These are phyloP conservation scores for Alligator mississippiensis DNA, from an alignment of 2,113 vertebrate genomes.

Conservation along the genomic window DNA sequence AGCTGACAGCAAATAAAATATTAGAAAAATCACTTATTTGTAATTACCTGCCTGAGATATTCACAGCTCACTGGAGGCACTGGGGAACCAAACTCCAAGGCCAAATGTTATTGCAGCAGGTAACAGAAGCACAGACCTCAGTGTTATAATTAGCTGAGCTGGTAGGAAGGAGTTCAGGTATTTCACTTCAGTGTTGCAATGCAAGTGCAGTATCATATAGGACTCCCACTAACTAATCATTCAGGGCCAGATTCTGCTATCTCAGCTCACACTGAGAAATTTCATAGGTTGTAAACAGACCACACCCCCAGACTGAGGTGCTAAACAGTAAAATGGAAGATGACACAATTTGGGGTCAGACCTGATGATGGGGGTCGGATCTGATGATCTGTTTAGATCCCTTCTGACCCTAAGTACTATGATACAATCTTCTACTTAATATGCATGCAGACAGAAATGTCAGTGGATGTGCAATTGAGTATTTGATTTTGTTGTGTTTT, in stretches of 20 bases:
- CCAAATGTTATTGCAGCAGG: not conserved
- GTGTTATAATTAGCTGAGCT: not conserved
- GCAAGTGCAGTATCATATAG: not conserved
- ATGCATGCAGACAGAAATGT: not conserved
- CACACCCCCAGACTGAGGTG: not conserved
- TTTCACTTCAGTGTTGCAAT: not conserved
- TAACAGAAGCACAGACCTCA: not conserved
- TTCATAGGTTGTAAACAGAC: not conserved
- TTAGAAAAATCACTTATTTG: not conserved
- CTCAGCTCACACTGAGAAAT: not conserved
- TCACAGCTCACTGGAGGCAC: not conserved
- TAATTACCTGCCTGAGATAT: not conserved
- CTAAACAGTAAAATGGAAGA: not conserved
- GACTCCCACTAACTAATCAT: not conserved
- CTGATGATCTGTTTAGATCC: too few relatives aligned
- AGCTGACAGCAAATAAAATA: not conserved
- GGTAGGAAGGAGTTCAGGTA: not conserved
- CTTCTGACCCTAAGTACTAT: too few relatives aligned
- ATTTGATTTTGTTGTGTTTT: not conserved
- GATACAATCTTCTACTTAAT: not conserved
- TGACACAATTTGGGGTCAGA: not conserved
- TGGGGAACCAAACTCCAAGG: not conserved
- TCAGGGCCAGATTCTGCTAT: not conserved
- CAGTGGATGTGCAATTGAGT: not conserved
- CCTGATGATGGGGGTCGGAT: too few relatives aligned